These are phyloP conservation scores for Aphaenogaster ashmeadi DNA, from an alignment of 1,140 invertebrate species.

Conservation along the genomic window DNA sequence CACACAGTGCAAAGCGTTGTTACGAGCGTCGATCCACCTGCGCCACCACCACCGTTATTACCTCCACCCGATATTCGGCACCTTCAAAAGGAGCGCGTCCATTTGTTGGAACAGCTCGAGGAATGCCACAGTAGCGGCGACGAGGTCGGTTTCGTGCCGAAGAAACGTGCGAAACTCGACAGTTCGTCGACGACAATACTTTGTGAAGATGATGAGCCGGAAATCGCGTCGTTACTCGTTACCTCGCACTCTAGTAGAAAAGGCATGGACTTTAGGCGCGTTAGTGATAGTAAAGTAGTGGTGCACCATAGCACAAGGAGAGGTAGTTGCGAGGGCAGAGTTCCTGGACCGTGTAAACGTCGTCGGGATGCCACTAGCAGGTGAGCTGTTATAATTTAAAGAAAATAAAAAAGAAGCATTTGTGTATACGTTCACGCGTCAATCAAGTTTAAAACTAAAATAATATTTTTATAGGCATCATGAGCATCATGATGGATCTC, in stretches of 20 bases:
- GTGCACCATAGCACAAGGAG: slow-evolving; percentile 86
- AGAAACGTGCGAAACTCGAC: slow-evolving; percentile 90
- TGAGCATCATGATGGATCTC: slow-evolving; percentile 89
- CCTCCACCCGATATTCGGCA: slow-evolving; percentile 89
- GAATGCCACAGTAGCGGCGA: slow-evolving; percentile 92
- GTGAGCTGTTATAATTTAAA: slow-evolving; percentile 68
- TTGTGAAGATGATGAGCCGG: slow-evolving; percentile 86
- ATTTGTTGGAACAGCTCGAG: slow-evolving; percentile 91
- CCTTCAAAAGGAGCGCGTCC: slow-evolving; percentile 91
- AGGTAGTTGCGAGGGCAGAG: slow-evolving; percentile 86
- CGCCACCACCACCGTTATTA: slow-evolving; percentile 81
- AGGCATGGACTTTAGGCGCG: slow-evolving; percentile 87
- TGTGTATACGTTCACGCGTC: not conserved
- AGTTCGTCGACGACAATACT: slow-evolving; percentile 82
- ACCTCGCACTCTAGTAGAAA: slow-evolving; percentile 86
- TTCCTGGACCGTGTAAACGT: slow-evolving; percentile 85
- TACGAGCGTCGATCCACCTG: slow-evolving; percentile 80
- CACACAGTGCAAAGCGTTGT: slow-evolving; percentile 83
- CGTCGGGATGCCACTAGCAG: slow-evolving; percentile 83
- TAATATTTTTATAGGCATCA: slow-evolving; percentile 81
- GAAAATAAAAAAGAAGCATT: not conserved
- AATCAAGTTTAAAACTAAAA: not conserved
- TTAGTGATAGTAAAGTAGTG: slow-evolving; percentile 86
- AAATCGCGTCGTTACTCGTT: slow-evolving; percentile 85
- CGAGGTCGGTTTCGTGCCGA: slow-evolving; percentile 89